These are phyloP conservation scores for Gastrophysa polygoni DNA, from an alignment of 2,888 invertebrate species.

Conservation along the genomic window DNA sequence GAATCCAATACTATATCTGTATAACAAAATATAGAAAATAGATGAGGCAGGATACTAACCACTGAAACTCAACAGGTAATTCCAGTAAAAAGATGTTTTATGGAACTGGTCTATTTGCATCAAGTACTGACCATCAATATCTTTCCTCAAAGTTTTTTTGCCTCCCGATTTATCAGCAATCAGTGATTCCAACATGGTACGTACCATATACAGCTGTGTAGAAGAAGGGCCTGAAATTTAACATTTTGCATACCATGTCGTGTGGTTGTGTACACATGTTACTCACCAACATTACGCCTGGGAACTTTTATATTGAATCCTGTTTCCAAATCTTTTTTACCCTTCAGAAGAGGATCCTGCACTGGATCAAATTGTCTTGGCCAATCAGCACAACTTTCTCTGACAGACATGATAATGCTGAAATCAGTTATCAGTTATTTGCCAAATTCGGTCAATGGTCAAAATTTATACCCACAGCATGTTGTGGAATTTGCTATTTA, in stretches of 20 bases:
- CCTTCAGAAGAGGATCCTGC: slow-evolving; percentile 89
- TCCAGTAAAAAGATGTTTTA: slow-evolving; percentile 96
- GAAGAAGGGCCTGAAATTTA: slow-evolving; percentile 75
- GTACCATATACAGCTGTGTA: slow-evolving; percentile 97
- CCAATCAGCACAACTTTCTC: slow-evolving; percentile 98
- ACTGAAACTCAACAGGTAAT: slow-evolving; percentile 89
- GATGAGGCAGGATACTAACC: slow-evolving; percentile 61
- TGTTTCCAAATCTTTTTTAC: slow-evolving; percentile 92
- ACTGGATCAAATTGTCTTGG: slow-evolving; percentile 88
- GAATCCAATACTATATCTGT: too few species aligned
- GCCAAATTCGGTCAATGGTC: too few species aligned
- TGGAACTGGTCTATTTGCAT: slow-evolving; percentile 96
- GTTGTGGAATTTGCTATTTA: too few species aligned
- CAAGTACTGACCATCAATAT: slow-evolving; percentile 92
- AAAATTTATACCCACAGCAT: too few species aligned
- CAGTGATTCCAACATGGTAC: slow-evolving; percentile 97
- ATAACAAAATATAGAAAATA: neutral
- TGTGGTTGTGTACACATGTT: neutral
- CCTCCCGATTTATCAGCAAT: slow-evolving; percentile 98
- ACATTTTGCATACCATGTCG: slow-evolving; percentile 4
- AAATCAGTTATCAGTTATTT: too few species aligned
- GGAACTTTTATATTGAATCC: slow-evolving; percentile 93
- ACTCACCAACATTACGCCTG: slow-evolving; percentile 86
- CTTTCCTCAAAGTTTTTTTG: slow-evolving; percentile 91
- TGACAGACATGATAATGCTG: slow-evolving; percentile 95